phyloP scores from a whole-genome alignment of 2,888 invertebrate species.

The Sicus ferrugineus region DNA sequence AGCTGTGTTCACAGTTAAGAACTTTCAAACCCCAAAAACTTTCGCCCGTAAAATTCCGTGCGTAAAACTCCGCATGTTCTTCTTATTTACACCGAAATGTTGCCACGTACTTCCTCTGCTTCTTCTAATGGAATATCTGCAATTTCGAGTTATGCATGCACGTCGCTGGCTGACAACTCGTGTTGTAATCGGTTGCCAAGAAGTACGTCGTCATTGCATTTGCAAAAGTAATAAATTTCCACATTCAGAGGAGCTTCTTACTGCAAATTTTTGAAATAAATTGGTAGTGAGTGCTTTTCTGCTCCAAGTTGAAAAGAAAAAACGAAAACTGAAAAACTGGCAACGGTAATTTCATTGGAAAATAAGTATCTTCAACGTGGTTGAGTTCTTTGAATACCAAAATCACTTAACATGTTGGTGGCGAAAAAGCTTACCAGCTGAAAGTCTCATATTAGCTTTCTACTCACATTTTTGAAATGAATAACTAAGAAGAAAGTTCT shows the following conservation, averaged over 20 bases:
- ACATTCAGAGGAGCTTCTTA: background rate
- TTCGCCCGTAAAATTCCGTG: no score
- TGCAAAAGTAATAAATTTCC: background rate
- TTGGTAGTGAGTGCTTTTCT: no score
- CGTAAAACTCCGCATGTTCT: no score
- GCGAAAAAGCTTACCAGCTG: no score
- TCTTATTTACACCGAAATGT: no score
- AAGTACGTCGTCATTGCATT: background rate
- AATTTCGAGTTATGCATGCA: slow-evolving; percentile 3
- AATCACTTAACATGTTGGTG: no score
- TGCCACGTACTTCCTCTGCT: background rate
- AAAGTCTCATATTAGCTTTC: no score
- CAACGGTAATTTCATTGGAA: background rate
- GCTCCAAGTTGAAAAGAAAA: background rate
- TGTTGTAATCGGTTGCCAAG: background rate
- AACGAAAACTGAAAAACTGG: background rate
- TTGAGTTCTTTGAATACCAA: background rate
- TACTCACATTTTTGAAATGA: no score
- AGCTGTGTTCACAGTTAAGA: no score
- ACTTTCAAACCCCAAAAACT: no score
- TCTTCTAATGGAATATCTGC: background rate
- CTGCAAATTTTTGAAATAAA: background rate
- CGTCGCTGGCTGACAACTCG: background rate
- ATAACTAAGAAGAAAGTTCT: no score
- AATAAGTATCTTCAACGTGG: background rate